Conservation (phyloP, 2,113 vertebrate species). For the Cyanoliseus patagonus region DNA sequence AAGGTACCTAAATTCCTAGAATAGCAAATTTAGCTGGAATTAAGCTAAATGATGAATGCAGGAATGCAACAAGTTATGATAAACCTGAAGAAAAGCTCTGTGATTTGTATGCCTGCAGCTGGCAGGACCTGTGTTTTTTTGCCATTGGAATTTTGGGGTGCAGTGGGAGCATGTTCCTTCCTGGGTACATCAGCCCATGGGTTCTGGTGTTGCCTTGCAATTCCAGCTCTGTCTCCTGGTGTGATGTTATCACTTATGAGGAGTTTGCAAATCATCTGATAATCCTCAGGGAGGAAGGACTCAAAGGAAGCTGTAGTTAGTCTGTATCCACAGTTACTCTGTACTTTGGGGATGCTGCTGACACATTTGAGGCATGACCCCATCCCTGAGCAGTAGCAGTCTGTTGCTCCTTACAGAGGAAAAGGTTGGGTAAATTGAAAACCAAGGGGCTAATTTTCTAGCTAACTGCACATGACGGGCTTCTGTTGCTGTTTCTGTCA, state of each 20-base stretch:
- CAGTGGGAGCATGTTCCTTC: fast-evolving
- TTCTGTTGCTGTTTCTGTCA: not conserved
- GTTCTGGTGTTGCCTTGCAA: not conserved
- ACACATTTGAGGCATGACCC: not conserved
- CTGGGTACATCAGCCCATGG: not conserved
- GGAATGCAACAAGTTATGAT: not conserved
- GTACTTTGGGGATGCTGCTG: not conserved
- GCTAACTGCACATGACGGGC: not conserved
- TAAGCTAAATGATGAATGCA: not conserved
- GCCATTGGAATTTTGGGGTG: not conserved
- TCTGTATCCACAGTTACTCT: not conserved
- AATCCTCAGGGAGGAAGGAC: not conserved
- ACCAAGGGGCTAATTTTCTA: not conserved
- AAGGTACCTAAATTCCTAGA: not conserved
- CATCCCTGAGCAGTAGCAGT: not conserved
- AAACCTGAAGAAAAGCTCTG: not conserved
- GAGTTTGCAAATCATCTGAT: not conserved
- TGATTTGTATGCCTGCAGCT: not conserved
- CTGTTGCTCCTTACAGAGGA: not conserved
- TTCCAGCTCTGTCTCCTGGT: not conserved
- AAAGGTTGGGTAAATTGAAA: not conserved
- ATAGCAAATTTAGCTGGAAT: not conserved
- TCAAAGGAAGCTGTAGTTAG: not conserved
- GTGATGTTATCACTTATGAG: not conserved
- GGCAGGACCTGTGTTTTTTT: not conserved